Conservation (phyloP, 1,140 invertebrate species). For the Camponotus floridanus region DNA sequence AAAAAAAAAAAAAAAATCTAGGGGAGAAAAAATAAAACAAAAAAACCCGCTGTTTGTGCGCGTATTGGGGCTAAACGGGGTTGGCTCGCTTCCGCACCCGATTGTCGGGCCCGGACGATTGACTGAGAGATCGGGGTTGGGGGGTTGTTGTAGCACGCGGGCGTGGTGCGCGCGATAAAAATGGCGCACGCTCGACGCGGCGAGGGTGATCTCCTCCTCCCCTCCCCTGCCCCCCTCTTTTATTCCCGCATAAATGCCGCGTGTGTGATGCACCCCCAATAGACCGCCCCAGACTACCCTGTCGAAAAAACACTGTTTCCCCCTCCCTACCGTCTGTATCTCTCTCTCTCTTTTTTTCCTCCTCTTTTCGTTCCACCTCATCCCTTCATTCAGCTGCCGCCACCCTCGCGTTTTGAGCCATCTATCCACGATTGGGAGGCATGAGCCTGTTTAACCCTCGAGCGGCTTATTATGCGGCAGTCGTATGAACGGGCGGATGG, state of each 20-base stretch:
- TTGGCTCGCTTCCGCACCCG: conserved; percentile 61
- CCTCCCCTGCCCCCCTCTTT: conserved; percentile 30
- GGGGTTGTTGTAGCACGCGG: conserved; percentile 70
- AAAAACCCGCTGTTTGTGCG: conserved; percentile 64
- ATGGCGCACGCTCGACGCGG: conserved; percentile 73
- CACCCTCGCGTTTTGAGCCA: conserved; percentile 56
- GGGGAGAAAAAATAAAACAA: conserved; percentile 43
- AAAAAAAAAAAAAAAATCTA: conserved; percentile 23
- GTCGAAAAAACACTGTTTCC: conserved; percentile 67
- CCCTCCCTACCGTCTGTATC: neutral
- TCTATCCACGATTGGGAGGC: conserved; percentile 68
- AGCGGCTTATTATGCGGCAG: conserved; percentile 78
- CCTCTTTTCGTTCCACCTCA: neutral
- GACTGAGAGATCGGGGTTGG: conserved; percentile 63
- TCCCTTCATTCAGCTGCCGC: conserved; percentile 41
- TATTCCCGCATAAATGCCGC: conserved; percentile 75
- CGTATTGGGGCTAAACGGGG: conserved; percentile 66
- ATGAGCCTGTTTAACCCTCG: conserved; percentile 76
- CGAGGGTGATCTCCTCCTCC: conserved; percentile 59
- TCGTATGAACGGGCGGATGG: conserved; percentile 60
- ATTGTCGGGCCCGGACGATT: conserved; percentile 68
- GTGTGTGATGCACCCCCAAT: conserved; percentile 79
- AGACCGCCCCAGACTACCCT: conserved; percentile 75
- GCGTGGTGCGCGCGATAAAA: conserved; percentile 80
- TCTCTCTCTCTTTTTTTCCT: neutral